Percentiles rank a stretch among this genome's conserved stretches.
phyloP scores from a whole-genome alignment of 1,140 invertebrate species.

The Achatina immaculata region DNA sequence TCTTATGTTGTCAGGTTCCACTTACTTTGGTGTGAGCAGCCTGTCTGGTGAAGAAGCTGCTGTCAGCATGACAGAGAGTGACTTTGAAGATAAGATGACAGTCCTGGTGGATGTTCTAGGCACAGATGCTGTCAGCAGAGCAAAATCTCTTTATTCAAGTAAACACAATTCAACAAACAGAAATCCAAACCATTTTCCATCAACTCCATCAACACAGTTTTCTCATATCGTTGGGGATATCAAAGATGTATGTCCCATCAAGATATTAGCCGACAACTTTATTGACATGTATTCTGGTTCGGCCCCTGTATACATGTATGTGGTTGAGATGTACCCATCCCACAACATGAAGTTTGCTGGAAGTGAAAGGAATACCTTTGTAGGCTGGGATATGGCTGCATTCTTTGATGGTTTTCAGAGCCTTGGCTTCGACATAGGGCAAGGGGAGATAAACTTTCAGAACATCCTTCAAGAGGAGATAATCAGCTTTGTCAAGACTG shows the following conservation, averaged over 20 bases:
- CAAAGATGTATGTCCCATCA: constrained; percentile 23
- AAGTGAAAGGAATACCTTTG: constrained; percentile 38
- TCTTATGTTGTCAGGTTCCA: constrained; percentile 4
- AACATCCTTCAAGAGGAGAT: constrained; percentile 49
- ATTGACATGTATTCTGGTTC: not conserved
- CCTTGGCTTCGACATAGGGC: constrained; percentile 42
- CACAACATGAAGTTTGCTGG: constrained; percentile 10
- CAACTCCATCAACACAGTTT: constrained; percentile 11
- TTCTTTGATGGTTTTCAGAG: constrained; percentile 56
- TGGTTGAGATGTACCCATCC: constrained; percentile 23
- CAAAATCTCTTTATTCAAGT: constrained; percentile 5
- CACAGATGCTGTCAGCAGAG: not conserved
- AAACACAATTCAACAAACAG: not conserved
- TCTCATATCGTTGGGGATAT: constrained; percentile 23
- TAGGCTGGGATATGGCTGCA: constrained; percentile 57
- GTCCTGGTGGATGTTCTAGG: not conserved
- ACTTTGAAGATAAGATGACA: constrained; percentile 1
- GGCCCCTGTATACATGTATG: constrained; percentile 21
- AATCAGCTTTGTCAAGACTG: constrained; percentile 49
- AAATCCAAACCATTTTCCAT: constrained; percentile 5
- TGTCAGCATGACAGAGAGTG: constrained; percentile 25
- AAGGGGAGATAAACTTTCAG: constrained; percentile 51
- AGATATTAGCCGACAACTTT: constrained; percentile 16
- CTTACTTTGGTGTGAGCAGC: constrained; percentile 33
- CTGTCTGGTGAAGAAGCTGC: not conserved